Conservation (phyloP, 1,140 invertebrate species). For the Pomacea maculata region DNA sequence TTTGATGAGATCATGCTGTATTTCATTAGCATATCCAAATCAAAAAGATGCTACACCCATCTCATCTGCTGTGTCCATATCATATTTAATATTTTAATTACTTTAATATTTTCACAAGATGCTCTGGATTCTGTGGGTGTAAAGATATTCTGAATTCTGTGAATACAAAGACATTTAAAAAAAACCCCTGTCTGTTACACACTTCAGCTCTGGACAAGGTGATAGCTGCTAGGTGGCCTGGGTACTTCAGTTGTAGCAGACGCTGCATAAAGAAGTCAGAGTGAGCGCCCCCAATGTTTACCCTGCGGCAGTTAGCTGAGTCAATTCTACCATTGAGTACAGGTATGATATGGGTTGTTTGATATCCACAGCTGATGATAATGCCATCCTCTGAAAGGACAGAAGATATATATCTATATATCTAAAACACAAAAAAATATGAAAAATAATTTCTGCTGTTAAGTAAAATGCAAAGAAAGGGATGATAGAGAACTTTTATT, state of each 20-base stretch:
- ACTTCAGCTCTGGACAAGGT: constrained; percentile 86
- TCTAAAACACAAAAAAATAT: too few species aligned
- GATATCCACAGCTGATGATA: constrained; percentile 86
- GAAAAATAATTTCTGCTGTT: too few species aligned
- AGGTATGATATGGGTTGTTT: constrained; percentile 88
- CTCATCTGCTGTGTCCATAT: too few species aligned
- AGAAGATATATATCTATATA: too few species aligned
- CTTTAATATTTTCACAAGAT: too few species aligned
- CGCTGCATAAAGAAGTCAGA: constrained; percentile 87
- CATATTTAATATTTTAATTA: too few species aligned
- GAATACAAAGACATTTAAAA: not conserved
- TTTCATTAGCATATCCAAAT: too few species aligned
- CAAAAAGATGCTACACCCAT: too few species aligned
- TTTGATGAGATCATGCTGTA: too few species aligned
- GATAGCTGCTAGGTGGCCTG: constrained; percentile 86
- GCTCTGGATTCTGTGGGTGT: not conserved
- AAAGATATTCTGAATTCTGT: not conserved
- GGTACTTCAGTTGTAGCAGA: constrained; percentile 93
- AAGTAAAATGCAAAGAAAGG: too few species aligned
- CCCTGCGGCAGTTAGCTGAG: constrained; percentile 76
- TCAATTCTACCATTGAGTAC: constrained; percentile 78
- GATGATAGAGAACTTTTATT: too few species aligned
- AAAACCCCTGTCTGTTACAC: constrained; percentile 26
- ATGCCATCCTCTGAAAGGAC: constrained; percentile 69
- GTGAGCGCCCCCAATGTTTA: constrained; percentile 88